Base-by-base conservation (phyloP, 2,888 invertebrate genomes). In the Polydrusus cervinus region DNA sequence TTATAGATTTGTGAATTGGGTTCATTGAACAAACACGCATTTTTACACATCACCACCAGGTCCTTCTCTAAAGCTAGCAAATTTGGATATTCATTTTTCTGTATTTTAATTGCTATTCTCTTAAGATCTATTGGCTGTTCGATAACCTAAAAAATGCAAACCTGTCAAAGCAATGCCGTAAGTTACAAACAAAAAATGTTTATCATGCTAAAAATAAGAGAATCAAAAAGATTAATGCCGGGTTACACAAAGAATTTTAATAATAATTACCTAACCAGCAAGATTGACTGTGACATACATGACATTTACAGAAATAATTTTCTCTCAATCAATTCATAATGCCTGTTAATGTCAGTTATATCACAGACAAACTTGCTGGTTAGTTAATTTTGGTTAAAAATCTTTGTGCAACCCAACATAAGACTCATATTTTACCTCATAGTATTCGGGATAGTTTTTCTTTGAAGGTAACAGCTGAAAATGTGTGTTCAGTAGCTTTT, bases 1-100 rank as follows among this genome's bases (percentile, higher is more conserved):
- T 97, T 97, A 85, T 97, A 98, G 81, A 99, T 98, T 85, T 94
- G 94, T 13, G 98, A 98, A 1, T 97, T 97, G 0, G 99, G 97
- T 84, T 98, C 98, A 86, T 99, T 99, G 85, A 97, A 99, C 16
- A 92, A 90, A 85, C 97, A 98, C 0, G 99, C 99, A 87, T 99
- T 99, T 79, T 94, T 93, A 61, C 95, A 95, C 95, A 99, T 96
- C 67, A 95, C 89, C 79, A 94, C 87, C 47, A 99, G 87, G 89
- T 99, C 99, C 77, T 92, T 93, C 86, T 98, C 98, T 89, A 99
- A 90, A 70, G 97, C 97, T 57, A 89, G 89, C 43, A 99, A 86
- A 78, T 88, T 91, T 0, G 89, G 88, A 85, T 99, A 99, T 69
- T 94, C 93, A 67, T 92, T 93, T 72, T 92, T 92, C 87, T 96